A percentile compares a stretch with the other conserved stretches of the same genome.
Conservation (phyloP, 2,113 vertebrate species). For the Megatriorchis doriae region DNA sequence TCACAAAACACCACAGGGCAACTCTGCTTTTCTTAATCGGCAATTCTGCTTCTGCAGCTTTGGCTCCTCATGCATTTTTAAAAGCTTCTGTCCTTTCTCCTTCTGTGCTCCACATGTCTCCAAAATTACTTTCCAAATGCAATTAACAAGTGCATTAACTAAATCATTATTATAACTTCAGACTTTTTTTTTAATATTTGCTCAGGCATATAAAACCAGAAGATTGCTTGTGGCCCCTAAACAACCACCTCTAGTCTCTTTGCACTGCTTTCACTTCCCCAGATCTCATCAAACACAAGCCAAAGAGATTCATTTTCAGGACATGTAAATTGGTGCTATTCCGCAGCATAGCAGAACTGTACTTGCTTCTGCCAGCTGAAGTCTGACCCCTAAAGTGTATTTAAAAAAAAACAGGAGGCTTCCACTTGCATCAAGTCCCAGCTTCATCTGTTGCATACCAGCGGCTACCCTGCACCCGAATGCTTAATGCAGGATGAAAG, state of each 20-base stretch:
- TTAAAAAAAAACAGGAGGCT: background rate
- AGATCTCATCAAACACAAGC: background rate
- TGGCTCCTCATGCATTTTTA: slow-evolving; percentile 15
- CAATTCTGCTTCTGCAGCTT: background rate
- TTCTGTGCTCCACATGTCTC: background rate
- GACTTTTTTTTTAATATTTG: background rate
- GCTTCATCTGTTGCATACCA: background rate
- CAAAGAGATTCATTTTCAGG: background rate
- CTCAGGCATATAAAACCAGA: background rate
- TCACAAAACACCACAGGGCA: background rate
- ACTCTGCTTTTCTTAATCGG: background rate
- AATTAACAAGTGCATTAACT: background rate
- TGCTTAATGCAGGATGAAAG: too few relatives aligned
- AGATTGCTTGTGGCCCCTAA: background rate
- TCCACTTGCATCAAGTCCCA: background rate
- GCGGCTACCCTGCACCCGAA: background rate
- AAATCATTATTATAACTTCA: background rate
- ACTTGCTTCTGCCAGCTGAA: background rate
- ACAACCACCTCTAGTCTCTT: background rate
- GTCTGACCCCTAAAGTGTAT: background rate
- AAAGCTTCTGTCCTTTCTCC: background rate
- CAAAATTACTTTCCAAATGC: background rate
- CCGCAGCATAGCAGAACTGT: background rate
- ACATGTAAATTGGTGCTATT: background rate
- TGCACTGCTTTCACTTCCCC: background rate